Evolutionary conservation across 2,113 vertebrate species (phyloP).

Genomic region (Riparia riparia): DNA sequence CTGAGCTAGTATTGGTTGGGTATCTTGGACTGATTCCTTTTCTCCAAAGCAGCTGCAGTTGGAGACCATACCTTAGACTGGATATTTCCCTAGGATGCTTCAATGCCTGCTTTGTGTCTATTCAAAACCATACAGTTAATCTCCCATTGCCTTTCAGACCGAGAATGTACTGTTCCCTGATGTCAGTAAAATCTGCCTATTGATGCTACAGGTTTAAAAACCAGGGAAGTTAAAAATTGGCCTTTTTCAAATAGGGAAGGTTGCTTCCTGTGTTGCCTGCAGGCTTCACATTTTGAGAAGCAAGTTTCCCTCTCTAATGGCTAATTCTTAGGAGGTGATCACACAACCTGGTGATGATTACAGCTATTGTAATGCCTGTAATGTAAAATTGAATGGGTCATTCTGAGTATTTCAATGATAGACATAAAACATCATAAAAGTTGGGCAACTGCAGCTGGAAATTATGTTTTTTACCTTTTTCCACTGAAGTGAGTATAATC

Average conservation of each 20-base stretch:
- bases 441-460: slow-evolving; percentile 9
- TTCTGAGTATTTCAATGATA: slow-evolving; percentile 45
- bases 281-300: slow-evolving; percentile 37
- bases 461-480: slow-evolving; percentile 33
- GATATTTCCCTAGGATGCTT: not conserved
- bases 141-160: slow-evolving; percentile 11
- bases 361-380: slow-evolving; percentile 40
- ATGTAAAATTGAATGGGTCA: slow-evolving; percentile 55
- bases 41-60: not conserved
- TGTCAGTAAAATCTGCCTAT: not conserved
- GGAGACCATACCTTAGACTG: not conserved
- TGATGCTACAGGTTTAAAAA: slow-evolving; percentile 20
- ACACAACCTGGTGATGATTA: slow-evolving; percentile 17
- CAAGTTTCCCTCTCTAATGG: slow-evolving; percentile 27
- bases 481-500: slow-evolving; percentile 33
- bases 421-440: slow-evolving; percentile 18
- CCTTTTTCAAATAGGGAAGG: not conserved
- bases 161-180: not conserved
- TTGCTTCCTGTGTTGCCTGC: slow-evolving; percentile 25
- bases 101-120: not conserved
- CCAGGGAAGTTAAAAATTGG: not conserved
- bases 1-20: not conserved
- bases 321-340: slow-evolving; percentile 42
- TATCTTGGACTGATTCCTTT: not conserved
- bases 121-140: not conserved